Evolutionary conservation across 2,797 vertebrate genomes (phyloP).

Genomic region (Protonibea diacanthus): DNA sequence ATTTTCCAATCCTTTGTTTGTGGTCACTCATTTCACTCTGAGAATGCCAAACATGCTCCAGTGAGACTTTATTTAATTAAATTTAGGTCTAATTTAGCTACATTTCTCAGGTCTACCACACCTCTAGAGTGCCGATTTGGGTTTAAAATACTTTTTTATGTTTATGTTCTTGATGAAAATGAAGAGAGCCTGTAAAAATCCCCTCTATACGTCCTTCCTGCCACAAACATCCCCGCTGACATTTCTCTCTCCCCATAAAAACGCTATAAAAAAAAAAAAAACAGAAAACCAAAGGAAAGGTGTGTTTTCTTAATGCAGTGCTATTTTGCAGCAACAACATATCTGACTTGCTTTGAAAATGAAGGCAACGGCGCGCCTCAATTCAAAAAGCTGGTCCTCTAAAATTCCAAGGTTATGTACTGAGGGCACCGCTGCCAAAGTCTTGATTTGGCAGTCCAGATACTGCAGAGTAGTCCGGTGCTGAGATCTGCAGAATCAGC

Average conservation of each 20-base stretch:
- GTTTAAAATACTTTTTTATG: background rate
- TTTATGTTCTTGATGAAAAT: constrained; percentile 6
- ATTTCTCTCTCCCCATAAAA: background rate
- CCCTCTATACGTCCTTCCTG: background rate
- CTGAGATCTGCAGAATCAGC: constrained; percentile 40
- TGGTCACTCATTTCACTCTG: background rate
- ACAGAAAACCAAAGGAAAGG: background rate
- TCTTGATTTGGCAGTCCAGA: constrained; percentile 33
- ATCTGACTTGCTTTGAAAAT: background rate
- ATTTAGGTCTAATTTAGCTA: background rate
- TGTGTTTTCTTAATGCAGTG: background rate
- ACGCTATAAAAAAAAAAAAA: background rate
- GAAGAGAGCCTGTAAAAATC: background rate
- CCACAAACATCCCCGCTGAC: constrained; percentile 9
- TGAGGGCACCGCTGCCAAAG: constrained; percentile 41
- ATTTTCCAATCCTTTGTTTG: background rate
- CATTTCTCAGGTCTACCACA: constrained; percentile 11
- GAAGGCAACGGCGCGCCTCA: constrained; percentile 6
- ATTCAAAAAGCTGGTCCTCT: constrained; percentile 13
- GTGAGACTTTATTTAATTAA: background rate
- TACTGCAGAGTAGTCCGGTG: constrained; percentile 36
- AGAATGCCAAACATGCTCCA: background rate
- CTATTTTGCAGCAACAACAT: background rate
- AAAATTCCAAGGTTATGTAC: constrained; percentile 6
- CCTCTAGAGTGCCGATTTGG: background rate